Evolutionary conservation across 2,797 vertebrate genomes (phyloP), one percentile per base, ranked within the genome.

Genomic region (Sylvia borin): DNA sequence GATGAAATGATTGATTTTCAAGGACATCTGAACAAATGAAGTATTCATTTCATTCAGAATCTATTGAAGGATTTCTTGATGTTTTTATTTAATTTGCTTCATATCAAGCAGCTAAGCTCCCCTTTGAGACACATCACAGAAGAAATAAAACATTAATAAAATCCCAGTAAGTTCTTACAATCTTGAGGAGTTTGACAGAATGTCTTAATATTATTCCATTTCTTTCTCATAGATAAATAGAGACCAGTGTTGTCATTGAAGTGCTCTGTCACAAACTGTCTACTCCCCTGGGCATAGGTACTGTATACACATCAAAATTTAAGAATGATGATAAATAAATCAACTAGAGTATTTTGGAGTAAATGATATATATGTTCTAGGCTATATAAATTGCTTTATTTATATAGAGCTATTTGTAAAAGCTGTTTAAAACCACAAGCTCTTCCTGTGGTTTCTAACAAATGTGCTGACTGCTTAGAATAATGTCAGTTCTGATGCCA

Each of bases 131-230:
- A 92, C 29, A 96, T 68, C 88, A 55, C 31, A 81, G 94, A 96
- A 95, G 93, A 97, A 97, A 97, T 92, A 97, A 96, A 96, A 97
- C 68, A 97, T 96, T 97, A 96, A 98, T 97, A 96, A 97, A 96
- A 95, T 83, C 21, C 57, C 83, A 93, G 45, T 66, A 95, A 96
- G 45, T 94, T 95, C 82, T 47, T 95, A 85, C 47, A 92, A 64
- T 94, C 65, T 72, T 85, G 27, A 29, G 87, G 81, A 94, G 48
- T 96, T 92, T 97, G 93, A 97, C 72, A 95, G 88, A 94, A 97
- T 93, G 31, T 58, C 42, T 97, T 93, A 81, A 78, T 94, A 90
- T 75, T 68, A 72, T 75, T 95, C 32, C 2, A 7, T 66, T 92
- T 95, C 55, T 72, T 92, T 84, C 43, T 60, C 47, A 90, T 26